Conservation (phyloP, 1,140 invertebrate species). For the Ceratina japonica region DNA sequence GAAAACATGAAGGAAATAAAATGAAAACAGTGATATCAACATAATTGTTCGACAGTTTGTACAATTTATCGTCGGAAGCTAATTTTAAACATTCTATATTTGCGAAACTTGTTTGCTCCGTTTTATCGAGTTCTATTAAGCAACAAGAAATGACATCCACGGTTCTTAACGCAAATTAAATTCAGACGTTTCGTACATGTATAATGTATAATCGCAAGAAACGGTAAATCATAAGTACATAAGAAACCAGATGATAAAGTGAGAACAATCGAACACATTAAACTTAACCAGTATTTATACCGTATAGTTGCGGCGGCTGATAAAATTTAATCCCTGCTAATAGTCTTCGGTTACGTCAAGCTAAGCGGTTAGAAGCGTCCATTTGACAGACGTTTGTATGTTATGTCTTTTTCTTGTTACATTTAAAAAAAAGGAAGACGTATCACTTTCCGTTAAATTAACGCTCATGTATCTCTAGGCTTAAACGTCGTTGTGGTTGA, state of each 20-base stretch:
- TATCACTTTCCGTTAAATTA: too few species aligned
- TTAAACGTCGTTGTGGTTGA: slow-evolving; percentile 46
- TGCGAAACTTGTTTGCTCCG: slow-evolving; percentile 1
- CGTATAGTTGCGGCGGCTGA: neutral
- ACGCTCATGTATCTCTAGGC: too few species aligned
- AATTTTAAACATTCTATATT: slow-evolving; percentile 7
- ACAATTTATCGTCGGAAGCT: neutral
- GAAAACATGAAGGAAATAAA: neutral
- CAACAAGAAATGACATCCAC: neutral
- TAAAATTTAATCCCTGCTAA: slow-evolving; percentile 32
- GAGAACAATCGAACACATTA: slow-evolving; percentile 30
- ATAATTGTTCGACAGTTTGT: neutral
- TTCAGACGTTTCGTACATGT: neutral
- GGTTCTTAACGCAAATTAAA: neutral
- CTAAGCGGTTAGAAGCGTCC: too few species aligned
- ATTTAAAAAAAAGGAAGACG: too few species aligned
- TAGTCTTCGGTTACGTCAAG: too few species aligned
- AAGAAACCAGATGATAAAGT: slow-evolving; percentile 11
- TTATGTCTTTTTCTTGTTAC: too few species aligned
- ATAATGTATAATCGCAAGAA: neutral
- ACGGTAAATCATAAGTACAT: neutral
- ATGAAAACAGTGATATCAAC: neutral
- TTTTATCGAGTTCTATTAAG: neutral
- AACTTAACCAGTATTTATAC: slow-evolving; percentile 16
- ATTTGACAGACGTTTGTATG: too few species aligned